phyloP scores from a whole-genome alignment of 1,140 invertebrate species.

The Drosophila kanapiae region DNA sequence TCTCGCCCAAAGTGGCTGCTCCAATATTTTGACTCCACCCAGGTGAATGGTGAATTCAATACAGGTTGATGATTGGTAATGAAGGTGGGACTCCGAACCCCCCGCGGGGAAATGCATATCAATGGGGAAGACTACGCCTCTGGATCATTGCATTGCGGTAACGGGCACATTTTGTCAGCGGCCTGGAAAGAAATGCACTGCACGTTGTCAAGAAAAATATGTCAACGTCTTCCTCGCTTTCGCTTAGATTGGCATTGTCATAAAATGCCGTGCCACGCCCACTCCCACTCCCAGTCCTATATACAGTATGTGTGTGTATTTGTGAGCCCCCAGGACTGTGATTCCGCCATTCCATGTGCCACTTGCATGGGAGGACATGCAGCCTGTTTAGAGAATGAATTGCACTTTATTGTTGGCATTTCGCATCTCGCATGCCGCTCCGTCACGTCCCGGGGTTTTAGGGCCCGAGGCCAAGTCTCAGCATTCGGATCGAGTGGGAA shows the following conservation, averaged over 20 bases:
- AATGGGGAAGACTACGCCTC: slow-evolving; percentile 22
- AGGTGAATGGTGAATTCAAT: slow-evolving; percentile 14
- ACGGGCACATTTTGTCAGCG: slow-evolving; percentile 77
- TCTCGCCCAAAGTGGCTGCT: neutral
- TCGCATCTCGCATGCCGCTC: slow-evolving; percentile 65
- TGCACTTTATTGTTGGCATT: slow-evolving; percentile 79
- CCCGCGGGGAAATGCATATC: neutral
- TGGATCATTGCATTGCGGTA: slow-evolving; percentile 78
- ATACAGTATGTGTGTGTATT: neutral
- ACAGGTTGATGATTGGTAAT: slow-evolving; percentile 46
- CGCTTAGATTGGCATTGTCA: slow-evolving; percentile 81
- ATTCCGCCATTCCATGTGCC: slow-evolving; percentile 48
- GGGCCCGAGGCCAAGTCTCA: slow-evolving; percentile 36
- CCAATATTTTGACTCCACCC: slow-evolving; percentile 29
- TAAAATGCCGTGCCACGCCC: slow-evolving; percentile 60
- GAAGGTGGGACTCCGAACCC: slow-evolving; percentile 17
- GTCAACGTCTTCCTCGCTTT: slow-evolving; percentile 70
- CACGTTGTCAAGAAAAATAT: slow-evolving; percentile 75
- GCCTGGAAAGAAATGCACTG: slow-evolving; percentile 59
- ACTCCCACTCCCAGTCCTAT: slow-evolving; percentile 5
- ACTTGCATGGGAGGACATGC: slow-evolving; percentile 50
- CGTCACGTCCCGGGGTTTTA: slow-evolving; percentile 61
- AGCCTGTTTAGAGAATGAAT: slow-evolving; percentile 74
- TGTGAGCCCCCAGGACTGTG: slow-evolving; percentile 48
- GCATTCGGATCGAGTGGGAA: slow-evolving; percentile 40